Percentiles rank a stretch among this genome's conserved stretches.
These are phyloP conservation scores for Clavelina lepadiformis DNA, from an alignment of 23 tunicate genomes.

Conservation along the genomic window DNA sequence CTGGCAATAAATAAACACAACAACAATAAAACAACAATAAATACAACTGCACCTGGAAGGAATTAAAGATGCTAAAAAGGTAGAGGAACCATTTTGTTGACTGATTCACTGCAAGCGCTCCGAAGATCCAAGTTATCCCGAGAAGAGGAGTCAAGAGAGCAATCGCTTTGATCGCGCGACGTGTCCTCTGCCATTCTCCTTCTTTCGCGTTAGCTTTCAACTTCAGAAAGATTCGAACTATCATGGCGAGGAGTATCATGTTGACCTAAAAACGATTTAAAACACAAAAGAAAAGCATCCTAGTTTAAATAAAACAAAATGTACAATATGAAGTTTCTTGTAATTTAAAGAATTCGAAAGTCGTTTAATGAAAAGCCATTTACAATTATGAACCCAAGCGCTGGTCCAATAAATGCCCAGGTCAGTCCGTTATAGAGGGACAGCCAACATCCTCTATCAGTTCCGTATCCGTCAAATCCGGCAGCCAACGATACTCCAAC, in stretches of 20 bases:
- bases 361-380: neutral
- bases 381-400: conserved; percentile 74
- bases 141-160: conserved; percentile 71
- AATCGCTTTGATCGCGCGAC: conserved; percentile 57
- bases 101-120: conserved; percentile 64
- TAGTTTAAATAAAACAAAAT: neutral
- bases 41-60: conserved; percentile 49
- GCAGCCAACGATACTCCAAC: conserved; percentile 61
- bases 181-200: conserved; percentile 54
- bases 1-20: neutral
- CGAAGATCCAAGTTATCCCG: conserved; percentile 90
- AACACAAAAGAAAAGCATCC: neutral
- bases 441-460: conserved; percentile 75
- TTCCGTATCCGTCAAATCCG: conserved; percentile 73
- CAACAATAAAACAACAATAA: neutral
- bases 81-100: conserved; percentile 91
- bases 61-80: conserved; percentile 66
- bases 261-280: conserved; percentile 36
- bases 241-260: conserved; percentile 44
- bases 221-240: conserved; percentile 66
- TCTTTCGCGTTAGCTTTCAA: conserved; percentile 68
- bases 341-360: too few relatives aligned
- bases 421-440: conserved; percentile 62
- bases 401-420: conserved; percentile 96
- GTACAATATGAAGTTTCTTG: too few relatives aligned